phyloP scores from a whole-genome alignment of 2,888 invertebrate species.

The Endomychus coccineus region DNA sequence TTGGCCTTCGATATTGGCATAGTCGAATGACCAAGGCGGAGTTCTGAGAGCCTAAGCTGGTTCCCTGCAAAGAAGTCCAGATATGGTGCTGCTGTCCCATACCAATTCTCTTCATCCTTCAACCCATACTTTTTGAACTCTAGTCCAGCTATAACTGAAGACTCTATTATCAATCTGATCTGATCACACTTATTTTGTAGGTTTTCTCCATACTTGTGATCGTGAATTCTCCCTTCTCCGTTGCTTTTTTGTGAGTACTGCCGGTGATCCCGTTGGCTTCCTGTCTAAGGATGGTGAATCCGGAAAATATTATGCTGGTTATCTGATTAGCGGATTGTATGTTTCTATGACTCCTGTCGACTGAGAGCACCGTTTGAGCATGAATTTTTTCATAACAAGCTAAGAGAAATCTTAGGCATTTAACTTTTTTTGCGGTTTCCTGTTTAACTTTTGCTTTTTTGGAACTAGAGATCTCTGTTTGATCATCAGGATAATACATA shows the following conservation, averaged over 20 bases:
- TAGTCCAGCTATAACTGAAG: too few species aligned
- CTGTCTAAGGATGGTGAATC: conserved; percentile 1
- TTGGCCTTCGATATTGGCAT: too few species aligned
- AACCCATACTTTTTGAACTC: conserved; percentile 10
- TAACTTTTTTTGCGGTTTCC: neutral
- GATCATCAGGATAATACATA: conserved; percentile 4
- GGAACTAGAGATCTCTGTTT: neutral
- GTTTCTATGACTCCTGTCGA: neutral
- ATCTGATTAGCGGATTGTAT: conserved; percentile 1
- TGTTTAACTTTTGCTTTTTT: conserved; percentile 2
- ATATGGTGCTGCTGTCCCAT: conserved; percentile 17
- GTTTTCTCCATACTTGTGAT: neutral
- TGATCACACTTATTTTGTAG: too few species aligned
- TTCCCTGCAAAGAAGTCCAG: conserved; percentile 15
- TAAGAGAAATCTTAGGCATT: neutral
- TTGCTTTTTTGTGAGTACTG: conserved; percentile 1
- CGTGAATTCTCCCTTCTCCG: neutral
- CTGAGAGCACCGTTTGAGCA: neutral
- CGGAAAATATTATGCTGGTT: conserved; percentile 1
- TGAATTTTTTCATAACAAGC: neutral
- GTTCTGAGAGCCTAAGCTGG: conserved; percentile 13
- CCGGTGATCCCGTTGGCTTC: conserved; percentile 2
- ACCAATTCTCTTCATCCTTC: conserved; percentile 15
- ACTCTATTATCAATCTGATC: too few species aligned
- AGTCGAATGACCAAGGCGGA: too few species aligned